These are phyloP conservation scores for Nyleta sp. DNA, from an alignment of 2,888 invertebrate species.

Conservation along the genomic window DNA sequence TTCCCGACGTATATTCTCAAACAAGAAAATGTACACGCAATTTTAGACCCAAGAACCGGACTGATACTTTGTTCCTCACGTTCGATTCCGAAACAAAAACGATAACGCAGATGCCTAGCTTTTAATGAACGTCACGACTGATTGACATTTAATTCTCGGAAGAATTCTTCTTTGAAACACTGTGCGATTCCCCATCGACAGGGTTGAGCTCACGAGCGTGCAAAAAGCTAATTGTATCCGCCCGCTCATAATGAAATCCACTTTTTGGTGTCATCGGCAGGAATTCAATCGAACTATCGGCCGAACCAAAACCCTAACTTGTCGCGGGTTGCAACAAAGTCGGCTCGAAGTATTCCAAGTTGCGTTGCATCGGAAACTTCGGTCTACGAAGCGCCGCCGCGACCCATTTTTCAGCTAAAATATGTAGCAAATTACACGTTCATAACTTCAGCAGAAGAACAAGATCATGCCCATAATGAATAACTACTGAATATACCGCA, in stretches of 20 bases:
- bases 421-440: too few species aligned
- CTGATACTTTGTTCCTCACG: neutral
- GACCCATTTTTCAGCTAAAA: too few species aligned
- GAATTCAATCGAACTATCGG: conserved; percentile 75
- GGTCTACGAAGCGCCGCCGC: too few species aligned
- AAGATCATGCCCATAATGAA: too few species aligned
- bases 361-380: too few species aligned
- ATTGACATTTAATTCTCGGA: conserved; percentile 78
- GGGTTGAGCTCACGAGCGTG: conserved; percentile 60
- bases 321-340: conserved; percentile 21
- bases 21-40: too few species aligned
- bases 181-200: conserved; percentile 33
- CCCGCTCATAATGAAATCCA: conserved; percentile 75
- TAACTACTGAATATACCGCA: too few species aligned
- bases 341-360: conserved; percentile 14
- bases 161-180: conserved; percentile 74
- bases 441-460: too few species aligned
- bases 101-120: conserved; percentile 66
- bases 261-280: conserved; percentile 72
- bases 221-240: conserved; percentile 78
- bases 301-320: conserved; percentile 22
- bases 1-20: too few species aligned
- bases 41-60: neutral
- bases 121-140: conserved; percentile 76
- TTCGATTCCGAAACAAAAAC: conserved; percentile 47